Base-by-base conservation (phyloP, 1,140 invertebrate species). In the Trichonephila inaurata region DNA sequence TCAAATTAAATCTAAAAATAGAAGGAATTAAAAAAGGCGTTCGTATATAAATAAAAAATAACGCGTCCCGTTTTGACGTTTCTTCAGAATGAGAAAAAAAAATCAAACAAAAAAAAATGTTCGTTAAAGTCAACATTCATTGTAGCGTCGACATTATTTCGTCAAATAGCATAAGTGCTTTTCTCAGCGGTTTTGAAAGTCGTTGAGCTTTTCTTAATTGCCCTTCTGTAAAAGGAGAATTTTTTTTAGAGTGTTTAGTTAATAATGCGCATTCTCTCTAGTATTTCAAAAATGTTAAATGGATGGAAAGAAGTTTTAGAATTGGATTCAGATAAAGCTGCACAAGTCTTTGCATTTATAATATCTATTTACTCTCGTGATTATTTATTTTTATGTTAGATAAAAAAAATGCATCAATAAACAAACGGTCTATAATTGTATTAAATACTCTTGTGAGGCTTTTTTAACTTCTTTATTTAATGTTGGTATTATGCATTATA, bases 1-100 rank as follows among this genome's bases (percentile, higher is more conserved):
- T 28, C 69, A 72, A 28, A 72, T 72, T 72, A 72, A 72, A 72
- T 33, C 69, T 72, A 72, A 72, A 72, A 28, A 72, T 72, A 72
- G 69, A 72, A 12, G 24, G 69, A 72, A 72, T 72, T 72, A 72
- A 72, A 72, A 28, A 72, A 72, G 14, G 8, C 69, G 24, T 12
- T 16, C 69, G 24, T 24, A 28, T 33, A 72, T 24, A 72, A 72
- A 72, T 72, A 69, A 72, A 72, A 72, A 72, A 14, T 72, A 72
- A 33, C 28, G 16, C 16, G 16, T 72, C 24, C 2, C n/a, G 69
- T 72, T 72, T 72, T 72, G 69, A 72, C 69, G 16, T 72, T 18
- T 28, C n/a, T 40, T 40, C 2, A 72, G 24, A 16, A 33, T 28
- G 28, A 28, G 28, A 33, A 72, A 14, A 40, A 40, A 40, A 40